Base-by-base conservation (phyloP, 1,140 invertebrate genomes). In the Gyrodactylus salaris region DNA sequence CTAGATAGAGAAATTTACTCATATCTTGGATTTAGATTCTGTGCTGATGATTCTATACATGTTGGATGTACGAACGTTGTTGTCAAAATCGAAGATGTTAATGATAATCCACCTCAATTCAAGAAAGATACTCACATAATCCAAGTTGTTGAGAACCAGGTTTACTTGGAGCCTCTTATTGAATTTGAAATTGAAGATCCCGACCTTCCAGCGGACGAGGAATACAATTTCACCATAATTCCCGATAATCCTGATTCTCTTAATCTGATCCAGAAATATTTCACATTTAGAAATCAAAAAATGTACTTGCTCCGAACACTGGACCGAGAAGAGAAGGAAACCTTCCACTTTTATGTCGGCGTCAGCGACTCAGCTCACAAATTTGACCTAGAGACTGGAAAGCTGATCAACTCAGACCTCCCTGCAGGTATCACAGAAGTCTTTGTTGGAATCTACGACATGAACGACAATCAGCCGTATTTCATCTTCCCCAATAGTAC, bases 31-130 rank as follows among this genome's bases (percentile, higher is more conserved):
- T 25, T 71, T 21, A 24, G 70, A 2, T 21, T 71, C 1, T 71
- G 70, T 71, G 21, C 21, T 25, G 25, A 71, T 71, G 70, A 71
- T n/a, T 25, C 70, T 16, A 71, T 71, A 19, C 70, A 71, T 71
- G 70, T 71, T 25, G 70, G 20, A 1, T 71, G 70, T 25, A 71
- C 70, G 16, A 26, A 71, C n/a, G 25, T 71, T 25, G 20, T 24
- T 25, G 23, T 71, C 25, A 25, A 71, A 20, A 25, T 71, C 26
- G 24, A 22, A 24, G 70, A 71, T 26, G 70, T 24, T 7, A 71
- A 71, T 71, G 70, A 71, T 71, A 71, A 71, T 25, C 21, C 23
- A 24, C 70, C 70, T 20, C 7, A n/a, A n/a, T 54, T 54, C 34
- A 54, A 54, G n/a, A 7, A n/a, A 54, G 34, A 54, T 54, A 54